Percentiles rank a stretch among this genome's conserved stretches.
These are phyloP conservation scores for Rhinogobius similis DNA, from an alignment of 2,113 vertebrate genomes.

Conservation along the genomic window DNA sequence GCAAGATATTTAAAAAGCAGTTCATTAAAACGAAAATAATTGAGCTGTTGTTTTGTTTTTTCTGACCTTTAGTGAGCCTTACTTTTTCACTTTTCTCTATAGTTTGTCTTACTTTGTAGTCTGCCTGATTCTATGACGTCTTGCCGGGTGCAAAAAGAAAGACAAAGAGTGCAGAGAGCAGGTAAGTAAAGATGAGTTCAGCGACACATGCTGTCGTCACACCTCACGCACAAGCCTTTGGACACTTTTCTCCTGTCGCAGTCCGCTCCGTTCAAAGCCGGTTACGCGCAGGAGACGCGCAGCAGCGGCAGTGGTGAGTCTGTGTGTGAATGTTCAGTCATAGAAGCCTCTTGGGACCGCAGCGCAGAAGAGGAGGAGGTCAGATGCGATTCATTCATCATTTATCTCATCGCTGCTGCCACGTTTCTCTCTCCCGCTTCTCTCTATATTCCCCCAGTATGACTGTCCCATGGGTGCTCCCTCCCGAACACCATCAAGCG, in stretches of 20 bases:
- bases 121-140: neutral
- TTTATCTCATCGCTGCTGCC: slow-evolving; percentile 57
- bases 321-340: slow-evolving; percentile 25
- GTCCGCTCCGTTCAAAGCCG: neutral
- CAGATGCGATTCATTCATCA: slow-evolving; percentile 72
- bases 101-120: too few relatives aligned
- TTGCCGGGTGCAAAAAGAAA: too few relatives aligned
- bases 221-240: neutral
- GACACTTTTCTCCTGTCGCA: neutral
- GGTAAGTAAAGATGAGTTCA: neutral
- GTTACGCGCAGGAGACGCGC: neutral
- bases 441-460: slow-evolving; percentile 3
- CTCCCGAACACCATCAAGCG: slow-evolving; percentile 18
- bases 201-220: neutral
- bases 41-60: too few relatives aligned
- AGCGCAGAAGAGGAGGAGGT: slow-evolving; percentile 17
- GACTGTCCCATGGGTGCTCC: slow-evolving; percentile 20
- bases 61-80: too few relatives aligned
- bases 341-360: slow-evolving; percentile 34
- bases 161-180: too few relatives aligned
- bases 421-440: slow-evolving; percentile 19
- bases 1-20: too few relatives aligned
- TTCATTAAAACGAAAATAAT: too few relatives aligned
- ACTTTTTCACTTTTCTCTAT: too few relatives aligned
- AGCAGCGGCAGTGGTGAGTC: slow-evolving; percentile 7